Base-by-base conservation (phyloP, 1,140 invertebrate species). In the Tribolium castaneum region DNA sequence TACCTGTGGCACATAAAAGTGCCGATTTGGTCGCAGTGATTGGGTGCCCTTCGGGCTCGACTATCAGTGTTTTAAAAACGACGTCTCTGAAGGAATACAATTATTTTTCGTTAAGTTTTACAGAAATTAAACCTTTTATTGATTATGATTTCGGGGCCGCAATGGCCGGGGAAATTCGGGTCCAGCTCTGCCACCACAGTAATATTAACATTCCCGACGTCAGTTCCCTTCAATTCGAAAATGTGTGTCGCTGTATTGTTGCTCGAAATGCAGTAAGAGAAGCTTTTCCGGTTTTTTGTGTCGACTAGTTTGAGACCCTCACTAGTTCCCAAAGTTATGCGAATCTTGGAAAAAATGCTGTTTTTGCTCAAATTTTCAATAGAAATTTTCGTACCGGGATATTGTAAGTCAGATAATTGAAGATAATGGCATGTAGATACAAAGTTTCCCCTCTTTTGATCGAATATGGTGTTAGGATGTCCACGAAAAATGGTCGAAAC, bases 401-500 rank as follows among this genome's bases (percentile, higher is more conserved):
- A 80, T 88, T 90, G 51, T 90, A 87, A 9, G 89, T 87, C 82
- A 94, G 84, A 83, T 94, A 95, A 85, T 95, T 95, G 85, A 93
- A 94, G 0, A 94, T 87, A 0, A 92, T 89, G 0, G 93, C 91
- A 84, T 93, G 91, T 54, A 95, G 85, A 1, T 89, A 89, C 1
- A 94, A 85, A 25, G 91, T 88, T 86, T 95, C 94, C 2, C 90
- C 91, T 7, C 92, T 87, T 82, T 93, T 92, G 0, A 94, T 89
- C 3, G 92, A 91, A 81, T 92, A 93, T 0, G 94, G 94, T 4
- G 94, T 84, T 72, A 90, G 90, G 22, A 94, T 87, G 78, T 93
- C 90, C 6, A 94, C 86, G 85, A 95, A 95, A 84, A 95, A 94
- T 0, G 92, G 90, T 80, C 93, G 91, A 82, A 93, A 93, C 5